Evolutionary conservation across 2,113 vertebrate genomes (phyloP).

Genomic region (Catharus fuscescens): DNA sequence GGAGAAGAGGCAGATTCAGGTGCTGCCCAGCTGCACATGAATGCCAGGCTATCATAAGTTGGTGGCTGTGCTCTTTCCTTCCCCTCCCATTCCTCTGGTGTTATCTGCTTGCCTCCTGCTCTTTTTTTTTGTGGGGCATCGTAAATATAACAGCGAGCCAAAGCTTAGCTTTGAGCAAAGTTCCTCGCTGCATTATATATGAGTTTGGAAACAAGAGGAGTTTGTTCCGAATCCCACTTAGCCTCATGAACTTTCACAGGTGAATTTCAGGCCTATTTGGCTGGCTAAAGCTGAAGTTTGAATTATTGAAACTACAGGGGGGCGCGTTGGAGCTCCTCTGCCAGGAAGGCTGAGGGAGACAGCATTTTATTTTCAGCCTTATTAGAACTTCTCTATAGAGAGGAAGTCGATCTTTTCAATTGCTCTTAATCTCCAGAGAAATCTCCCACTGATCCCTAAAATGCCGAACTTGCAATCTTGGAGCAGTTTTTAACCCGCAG

Average conservation of each 20-base stretch:
- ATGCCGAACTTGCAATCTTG: conserved; percentile 56
- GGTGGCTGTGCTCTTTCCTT: neutral
- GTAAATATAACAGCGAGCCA: neutral
- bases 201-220: conserved; percentile 55
- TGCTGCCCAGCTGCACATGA: neutral
- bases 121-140: neutral
- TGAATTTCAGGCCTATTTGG: conserved; percentile 60
- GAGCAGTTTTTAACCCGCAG: conserved; percentile 47
- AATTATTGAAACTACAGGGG: conserved; percentile 60
- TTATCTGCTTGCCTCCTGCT: neutral
- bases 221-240: conserved; percentile 51
- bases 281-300: conserved; percentile 54
- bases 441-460: conserved; percentile 66
- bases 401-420: conserved; percentile 66
- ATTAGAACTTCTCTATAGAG: conserved; percentile 67
- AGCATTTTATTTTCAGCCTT: conserved; percentile 64
- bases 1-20: neutral
- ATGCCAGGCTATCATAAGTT: neutral
- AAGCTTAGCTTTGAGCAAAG: conserved; percentile 18
- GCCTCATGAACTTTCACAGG: conserved; percentile 43
- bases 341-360: conserved; percentile 5
- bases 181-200: conserved; percentile 62
- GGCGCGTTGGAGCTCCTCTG: conserved; percentile 6
- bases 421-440: conserved; percentile 66
- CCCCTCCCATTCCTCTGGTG: neutral